Base-by-base conservation (phyloP, 2,888 invertebrate species). In the Plutella xylostella region DNA sequence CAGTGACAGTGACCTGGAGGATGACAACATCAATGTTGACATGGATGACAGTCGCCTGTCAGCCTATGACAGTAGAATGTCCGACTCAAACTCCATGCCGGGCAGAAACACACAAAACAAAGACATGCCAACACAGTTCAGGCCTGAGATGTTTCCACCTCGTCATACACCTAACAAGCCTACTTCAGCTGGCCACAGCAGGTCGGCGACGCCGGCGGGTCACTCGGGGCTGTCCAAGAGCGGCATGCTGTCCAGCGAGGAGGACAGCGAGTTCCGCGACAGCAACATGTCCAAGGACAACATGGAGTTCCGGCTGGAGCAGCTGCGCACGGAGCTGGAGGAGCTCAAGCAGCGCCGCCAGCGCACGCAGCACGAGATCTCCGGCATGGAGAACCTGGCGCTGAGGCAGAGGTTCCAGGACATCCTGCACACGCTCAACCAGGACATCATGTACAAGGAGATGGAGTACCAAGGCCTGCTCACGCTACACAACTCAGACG, bases 1-100 rank as follows among this genome's bases (percentile, higher is more conserved):
- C 0, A 96, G 96, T 61, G 96, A 96, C 56, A 95, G 95, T 30
- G 93, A 93, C 51, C 69, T 82, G 39, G 92, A 92, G 45, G 95
- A 95, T 54, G 92, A 92, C 48, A 89, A 89, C 59, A 86, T 89
- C 18, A 91, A 91, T 70, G 89, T 91, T 3, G 93, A 94, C 61
- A 80, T 93, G 52, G 94, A 93, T 57, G 94, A 94, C 56, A 92
- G 92, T 52, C 87, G 88, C 38, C 80, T 93, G 46, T 91, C 92
- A 0, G 89, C 87, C 0, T 91, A 89, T 52, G 92, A 93, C 55
- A 91, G 90, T 53, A 87, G 88, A 43, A 70, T 92, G 47, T 91
- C 92, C 0, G 92, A 92, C 55, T 72, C 66, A 1, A 72, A 66
- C 47, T 74, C 77, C 6, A 65, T 78, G 60, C 35, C 17, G 11